Conservation (phyloP, 2,113 vertebrate species). For the Hippolais icterina region DNA sequence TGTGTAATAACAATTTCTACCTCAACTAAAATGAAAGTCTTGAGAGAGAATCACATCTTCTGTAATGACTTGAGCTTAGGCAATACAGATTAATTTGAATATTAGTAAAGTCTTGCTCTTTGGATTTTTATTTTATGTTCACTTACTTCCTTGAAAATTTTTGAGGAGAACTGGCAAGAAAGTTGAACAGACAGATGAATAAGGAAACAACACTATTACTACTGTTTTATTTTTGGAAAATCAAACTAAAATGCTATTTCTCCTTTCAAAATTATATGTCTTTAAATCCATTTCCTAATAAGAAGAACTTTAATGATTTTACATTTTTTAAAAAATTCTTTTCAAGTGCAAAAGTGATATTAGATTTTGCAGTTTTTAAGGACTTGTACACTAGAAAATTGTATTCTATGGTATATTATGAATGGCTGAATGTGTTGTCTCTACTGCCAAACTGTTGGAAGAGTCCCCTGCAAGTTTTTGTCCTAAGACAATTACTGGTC, state of each 20-base stretch:
- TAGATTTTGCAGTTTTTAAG: not conserved
- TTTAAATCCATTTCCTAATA: not conserved
- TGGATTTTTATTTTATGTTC: not conserved
- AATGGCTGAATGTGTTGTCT: not conserved
- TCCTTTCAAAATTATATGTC: not conserved
- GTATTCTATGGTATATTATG: not conserved
- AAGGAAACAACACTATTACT: not conserved
- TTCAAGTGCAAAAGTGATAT: not conserved
- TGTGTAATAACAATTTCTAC: not conserved
- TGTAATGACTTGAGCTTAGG: not conserved
- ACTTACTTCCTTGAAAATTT: not conserved
- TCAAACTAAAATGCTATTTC: not conserved
- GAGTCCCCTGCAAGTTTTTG: not conserved
- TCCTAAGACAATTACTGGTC: not conserved
- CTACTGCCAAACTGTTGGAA: not conserved
- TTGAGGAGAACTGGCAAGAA: not conserved
- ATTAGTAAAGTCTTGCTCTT: not conserved
- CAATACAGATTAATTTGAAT: not conserved
- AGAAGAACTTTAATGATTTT: not conserved
- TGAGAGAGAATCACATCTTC: not conserved
- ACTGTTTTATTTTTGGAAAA: not conserved
- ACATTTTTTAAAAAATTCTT: fast-evolving
- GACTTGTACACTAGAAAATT: not conserved
- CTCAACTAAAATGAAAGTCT: not conserved
- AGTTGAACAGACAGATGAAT: not conserved